These are phyloP conservation scores for Nephrotoma flavescens DNA, from an alignment of 2,888 invertebrate genomes.

Conservation along the genomic window DNA sequence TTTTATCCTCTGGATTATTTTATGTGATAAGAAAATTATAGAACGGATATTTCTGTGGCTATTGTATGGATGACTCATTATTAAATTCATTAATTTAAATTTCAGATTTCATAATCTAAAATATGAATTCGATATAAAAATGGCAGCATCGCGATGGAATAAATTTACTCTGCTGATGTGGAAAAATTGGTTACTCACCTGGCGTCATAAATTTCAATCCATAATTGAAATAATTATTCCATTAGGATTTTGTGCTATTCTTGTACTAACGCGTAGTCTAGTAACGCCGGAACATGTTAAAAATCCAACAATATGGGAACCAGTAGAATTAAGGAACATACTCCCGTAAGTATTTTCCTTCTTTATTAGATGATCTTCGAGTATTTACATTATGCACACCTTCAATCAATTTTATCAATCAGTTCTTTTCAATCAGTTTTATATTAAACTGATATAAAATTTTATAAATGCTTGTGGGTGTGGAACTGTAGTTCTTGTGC, in stretches of 20 bases:
- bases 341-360: not conserved
- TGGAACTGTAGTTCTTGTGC: not conserved
- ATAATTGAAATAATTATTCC: slow-evolving; percentile 51
- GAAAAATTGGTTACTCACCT: slow-evolving; percentile 72
- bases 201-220: slow-evolving; percentile 53
- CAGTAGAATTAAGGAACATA: slow-evolving; percentile 15
- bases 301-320: slow-evolving; percentile 19
- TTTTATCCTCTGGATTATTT: not conserved
- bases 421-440: not conserved
- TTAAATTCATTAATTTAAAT: not conserved
- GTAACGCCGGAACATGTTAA: slow-evolving; percentile 38
- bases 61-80: not conserved
- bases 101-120: not conserved
- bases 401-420: no score
- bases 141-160: slow-evolving; percentile 23
- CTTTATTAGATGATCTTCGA: not conserved
- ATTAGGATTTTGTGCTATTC: slow-evolving; percentile 45
- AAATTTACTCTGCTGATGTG: slow-evolving; percentile 61
- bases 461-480: not conserved
- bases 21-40: not conserved
- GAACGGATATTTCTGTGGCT: not conserved
- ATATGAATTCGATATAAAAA: not conserved
- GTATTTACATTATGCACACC: no score
- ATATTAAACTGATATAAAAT: not conserved
- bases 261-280: slow-evolving; percentile 53